Percentiles rank a stretch among this genome's conserved stretches.
These are phyloP conservation scores for Eciton burchellii DNA, from an alignment of 1,140 invertebrate genomes.

Conservation along the genomic window DNA sequence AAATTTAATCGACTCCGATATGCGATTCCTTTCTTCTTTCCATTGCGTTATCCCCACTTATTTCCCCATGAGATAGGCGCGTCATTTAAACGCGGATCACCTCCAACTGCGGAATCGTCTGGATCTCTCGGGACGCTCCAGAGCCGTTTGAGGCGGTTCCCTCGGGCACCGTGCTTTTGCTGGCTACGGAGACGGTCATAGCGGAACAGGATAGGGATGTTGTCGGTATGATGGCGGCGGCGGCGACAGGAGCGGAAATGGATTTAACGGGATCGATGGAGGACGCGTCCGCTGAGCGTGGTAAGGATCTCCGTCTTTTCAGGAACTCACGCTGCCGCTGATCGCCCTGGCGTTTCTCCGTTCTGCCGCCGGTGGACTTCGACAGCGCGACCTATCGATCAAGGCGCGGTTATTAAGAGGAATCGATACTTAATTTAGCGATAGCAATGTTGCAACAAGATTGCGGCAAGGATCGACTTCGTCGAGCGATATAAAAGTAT, in stretches of 20 bases:
- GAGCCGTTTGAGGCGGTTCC: constrained; percentile 64
- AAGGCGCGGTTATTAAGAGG: not conserved
- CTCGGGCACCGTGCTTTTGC: constrained; percentile 68
- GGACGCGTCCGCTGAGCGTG: constrained; percentile 64
- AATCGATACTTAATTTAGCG: not conserved
- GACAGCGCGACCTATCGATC: constrained; percentile 70
- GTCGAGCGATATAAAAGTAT: too few species aligned
- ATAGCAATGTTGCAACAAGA: too few species aligned
- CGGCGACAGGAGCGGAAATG: constrained; percentile 67
- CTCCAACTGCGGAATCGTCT: constrained; percentile 58
- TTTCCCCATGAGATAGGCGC: too few species aligned
- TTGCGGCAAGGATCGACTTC: too few species aligned
- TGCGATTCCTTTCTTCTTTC: too few species aligned
- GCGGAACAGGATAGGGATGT: constrained; percentile 57
- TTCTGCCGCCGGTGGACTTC: constrained; percentile 55
- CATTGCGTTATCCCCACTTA: too few species aligned
- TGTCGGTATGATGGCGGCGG: constrained; percentile 57
- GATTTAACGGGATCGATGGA: constrained; percentile 53
- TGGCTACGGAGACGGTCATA: constrained; percentile 44
- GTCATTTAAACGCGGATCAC: constrained; percentile 46
- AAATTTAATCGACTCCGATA: too few species aligned
- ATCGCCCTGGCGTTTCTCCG: constrained; percentile 64
- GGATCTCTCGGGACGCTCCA: constrained; percentile 64
- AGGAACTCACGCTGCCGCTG: constrained; percentile 60
- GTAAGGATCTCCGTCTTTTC: constrained; percentile 70